phyloP scores from a whole-genome alignment of 2,797 vertebrate species.

The Pempheris klunzingeri region DNA sequence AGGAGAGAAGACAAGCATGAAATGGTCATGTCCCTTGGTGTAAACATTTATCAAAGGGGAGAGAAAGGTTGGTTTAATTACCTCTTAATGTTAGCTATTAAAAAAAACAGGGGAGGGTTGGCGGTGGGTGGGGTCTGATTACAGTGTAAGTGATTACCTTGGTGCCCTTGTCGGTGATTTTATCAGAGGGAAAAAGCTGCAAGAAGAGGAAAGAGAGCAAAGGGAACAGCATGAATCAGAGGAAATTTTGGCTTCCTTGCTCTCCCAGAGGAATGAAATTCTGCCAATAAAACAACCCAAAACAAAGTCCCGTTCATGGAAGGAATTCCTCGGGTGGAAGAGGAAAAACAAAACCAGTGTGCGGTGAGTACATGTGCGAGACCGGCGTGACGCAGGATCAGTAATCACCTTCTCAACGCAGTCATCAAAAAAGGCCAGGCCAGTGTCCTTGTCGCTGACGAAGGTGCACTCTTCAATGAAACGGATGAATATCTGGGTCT shows the following conservation, averaged over 20 bases:
- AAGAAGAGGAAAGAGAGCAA: slow-evolving; percentile 75
- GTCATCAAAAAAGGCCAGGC: slow-evolving; percentile 98
- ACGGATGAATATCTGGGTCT: slow-evolving; percentile 98
- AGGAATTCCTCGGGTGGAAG: slow-evolving; percentile 33
- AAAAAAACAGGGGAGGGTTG: slow-evolving; percentile 21
- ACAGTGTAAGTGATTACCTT: slow-evolving; percentile 88
- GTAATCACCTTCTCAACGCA: slow-evolving; percentile 96
- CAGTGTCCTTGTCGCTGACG: slow-evolving; percentile 99
- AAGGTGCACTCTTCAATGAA: slow-evolving; percentile 99
- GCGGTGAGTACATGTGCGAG: background rate
- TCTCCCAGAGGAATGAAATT: slow-evolving; percentile 55
- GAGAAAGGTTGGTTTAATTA: slow-evolving; percentile 14
- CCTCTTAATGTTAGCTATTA: slow-evolving; percentile 17
- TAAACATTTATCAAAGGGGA: background rate
- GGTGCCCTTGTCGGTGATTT: slow-evolving; percentile 94
- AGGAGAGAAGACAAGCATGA: slow-evolving; percentile 54
- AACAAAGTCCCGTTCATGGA: slow-evolving; percentile 58
- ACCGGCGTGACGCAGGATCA: background rate
- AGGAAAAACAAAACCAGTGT: slow-evolving; percentile 27
- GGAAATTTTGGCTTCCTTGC: slow-evolving; percentile 78
- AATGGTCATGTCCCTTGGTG: slow-evolving; percentile 9
- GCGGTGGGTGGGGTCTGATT: slow-evolving; percentile 49
- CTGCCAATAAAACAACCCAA: slow-evolving; percentile 58
- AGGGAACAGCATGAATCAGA: slow-evolving; percentile 77
- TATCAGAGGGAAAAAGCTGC: slow-evolving; percentile 96